Evolutionary conservation across 2,113 vertebrate genomes (phyloP).

Genomic region (Tetrax tetrax): DNA sequence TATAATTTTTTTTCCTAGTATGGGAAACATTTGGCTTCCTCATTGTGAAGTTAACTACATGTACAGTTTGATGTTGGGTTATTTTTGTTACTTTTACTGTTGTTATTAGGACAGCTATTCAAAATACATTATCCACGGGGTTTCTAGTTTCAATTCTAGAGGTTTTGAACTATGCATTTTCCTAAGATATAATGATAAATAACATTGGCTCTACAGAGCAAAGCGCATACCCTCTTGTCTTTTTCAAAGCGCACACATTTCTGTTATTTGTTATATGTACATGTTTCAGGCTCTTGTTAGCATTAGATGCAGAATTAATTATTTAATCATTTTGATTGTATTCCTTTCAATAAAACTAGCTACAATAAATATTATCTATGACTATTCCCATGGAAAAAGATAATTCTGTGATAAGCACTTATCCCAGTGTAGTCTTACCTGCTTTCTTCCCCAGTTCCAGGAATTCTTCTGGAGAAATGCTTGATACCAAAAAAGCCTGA

Average conservation of each 20-base stretch:
- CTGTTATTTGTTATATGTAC: neutral
- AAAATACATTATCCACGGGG: neutral
- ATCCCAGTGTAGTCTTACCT: neutral
- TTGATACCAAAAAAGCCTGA: neutral
- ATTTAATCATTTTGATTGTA: neutral
- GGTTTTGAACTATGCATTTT: neutral
- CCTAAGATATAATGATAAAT: neutral
- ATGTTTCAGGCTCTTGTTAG: neutral
- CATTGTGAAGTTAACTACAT: neutral
- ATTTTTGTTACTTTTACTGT: neutral
- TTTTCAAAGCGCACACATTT: neutral
- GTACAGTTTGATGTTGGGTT: neutral
- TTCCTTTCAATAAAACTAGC: neutral
- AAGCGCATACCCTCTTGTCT: neutral
- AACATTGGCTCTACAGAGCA: neutral
- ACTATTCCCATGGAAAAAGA: neutral
- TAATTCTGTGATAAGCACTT: neutral
- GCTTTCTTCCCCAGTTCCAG: neutral
- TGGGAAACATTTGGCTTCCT: conserved; percentile 25
- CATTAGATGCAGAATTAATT: neutral
- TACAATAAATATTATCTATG: neutral
- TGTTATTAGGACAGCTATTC: neutral
- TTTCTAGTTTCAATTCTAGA: neutral
- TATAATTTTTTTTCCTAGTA: neutral
- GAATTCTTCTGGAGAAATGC: neutral